Conservation (phyloP, 2,888 invertebrate species). For the Thelaira solivaga region DNA sequence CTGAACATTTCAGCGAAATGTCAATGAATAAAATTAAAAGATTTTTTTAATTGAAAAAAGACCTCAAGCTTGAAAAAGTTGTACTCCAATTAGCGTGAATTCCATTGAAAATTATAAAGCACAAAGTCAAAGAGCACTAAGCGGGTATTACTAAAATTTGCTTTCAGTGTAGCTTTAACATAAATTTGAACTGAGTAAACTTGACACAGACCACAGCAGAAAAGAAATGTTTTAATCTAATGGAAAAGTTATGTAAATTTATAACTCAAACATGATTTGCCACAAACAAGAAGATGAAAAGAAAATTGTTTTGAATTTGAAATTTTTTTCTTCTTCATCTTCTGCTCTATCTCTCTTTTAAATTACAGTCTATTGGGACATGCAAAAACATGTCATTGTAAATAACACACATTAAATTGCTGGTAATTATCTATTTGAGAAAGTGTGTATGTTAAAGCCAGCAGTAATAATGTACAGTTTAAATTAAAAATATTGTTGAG, state of each 20-base stretch:
- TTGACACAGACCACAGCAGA: slow-evolving; percentile 8
- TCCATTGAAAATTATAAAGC: too few relatives aligned
- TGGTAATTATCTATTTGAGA: slow-evolving; percentile 42
- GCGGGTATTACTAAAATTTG: not conserved
- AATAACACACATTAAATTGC: slow-evolving; percentile 46
- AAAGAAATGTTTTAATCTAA: slow-evolving; percentile 17
- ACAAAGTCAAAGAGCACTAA: not conserved
- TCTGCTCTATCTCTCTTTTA: too few relatives aligned
- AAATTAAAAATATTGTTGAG: not conserved
- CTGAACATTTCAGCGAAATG: too few relatives aligned
- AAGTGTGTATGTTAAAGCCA: not conserved
- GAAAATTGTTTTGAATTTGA: not conserved
- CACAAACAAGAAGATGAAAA: not conserved
- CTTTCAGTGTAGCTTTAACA: not conserved
- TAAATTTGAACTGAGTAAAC: not conserved
- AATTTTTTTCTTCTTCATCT: not conserved
- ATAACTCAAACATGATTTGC: slow-evolving; percentile 23
- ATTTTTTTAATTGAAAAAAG: too few relatives aligned
- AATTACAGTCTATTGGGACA: slow-evolving; percentile 35
- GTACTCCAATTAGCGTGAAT: too few relatives aligned
- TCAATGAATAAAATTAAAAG: too few relatives aligned
- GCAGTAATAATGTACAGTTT: not conserved
- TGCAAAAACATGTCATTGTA: slow-evolving; percentile 40
- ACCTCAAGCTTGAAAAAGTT: too few relatives aligned
- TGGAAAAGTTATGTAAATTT: slow-evolving; percentile 56